Evolutionary conservation across 2,113 vertebrate genomes (phyloP).

Genomic region (Dipodomys merriami): DNA sequence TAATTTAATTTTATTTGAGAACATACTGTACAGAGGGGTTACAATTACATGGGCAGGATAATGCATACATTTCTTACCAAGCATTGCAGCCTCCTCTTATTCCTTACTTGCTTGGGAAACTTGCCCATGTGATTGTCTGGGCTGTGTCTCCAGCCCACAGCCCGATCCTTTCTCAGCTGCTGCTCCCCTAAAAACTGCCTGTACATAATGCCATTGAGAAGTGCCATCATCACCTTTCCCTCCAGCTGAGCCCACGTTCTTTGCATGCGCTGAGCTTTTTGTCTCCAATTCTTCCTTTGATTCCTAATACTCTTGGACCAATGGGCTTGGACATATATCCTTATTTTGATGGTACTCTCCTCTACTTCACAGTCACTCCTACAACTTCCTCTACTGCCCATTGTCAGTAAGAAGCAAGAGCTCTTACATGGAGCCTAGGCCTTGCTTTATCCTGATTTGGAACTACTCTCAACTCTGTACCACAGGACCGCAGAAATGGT

Average conservation of each 20-base stretch:
- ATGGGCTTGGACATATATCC: background rate
- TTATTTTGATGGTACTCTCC: background rate
- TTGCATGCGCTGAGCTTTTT: background rate
- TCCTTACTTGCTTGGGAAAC: background rate
- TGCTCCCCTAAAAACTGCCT: background rate
- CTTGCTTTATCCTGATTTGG: background rate
- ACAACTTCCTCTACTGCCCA: accelerated
- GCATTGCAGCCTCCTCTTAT: too few species aligned
- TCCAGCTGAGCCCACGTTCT: background rate
- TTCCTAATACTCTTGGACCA: background rate
- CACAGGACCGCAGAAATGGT: background rate
- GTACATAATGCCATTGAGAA: background rate
- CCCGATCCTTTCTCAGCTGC: background rate
- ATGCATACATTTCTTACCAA: too few species aligned
- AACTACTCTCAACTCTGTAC: accelerated
- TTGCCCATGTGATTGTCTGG: too few species aligned
- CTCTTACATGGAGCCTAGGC: background rate
- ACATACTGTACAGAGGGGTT: too few species aligned
- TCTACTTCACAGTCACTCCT: background rate
- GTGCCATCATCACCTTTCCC: background rate
- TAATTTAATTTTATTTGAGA: too few species aligned
- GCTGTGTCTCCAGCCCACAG: background rate
- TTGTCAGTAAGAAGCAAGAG: background rate
- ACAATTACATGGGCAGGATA: too few species aligned
- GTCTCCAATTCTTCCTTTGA: background rate